A percentile compares a stretch with the other conserved stretches of the same genome.
phyloP scores from a whole-genome alignment of 1,140 invertebrate genomes.

The Heliconius eleuchia region DNA sequence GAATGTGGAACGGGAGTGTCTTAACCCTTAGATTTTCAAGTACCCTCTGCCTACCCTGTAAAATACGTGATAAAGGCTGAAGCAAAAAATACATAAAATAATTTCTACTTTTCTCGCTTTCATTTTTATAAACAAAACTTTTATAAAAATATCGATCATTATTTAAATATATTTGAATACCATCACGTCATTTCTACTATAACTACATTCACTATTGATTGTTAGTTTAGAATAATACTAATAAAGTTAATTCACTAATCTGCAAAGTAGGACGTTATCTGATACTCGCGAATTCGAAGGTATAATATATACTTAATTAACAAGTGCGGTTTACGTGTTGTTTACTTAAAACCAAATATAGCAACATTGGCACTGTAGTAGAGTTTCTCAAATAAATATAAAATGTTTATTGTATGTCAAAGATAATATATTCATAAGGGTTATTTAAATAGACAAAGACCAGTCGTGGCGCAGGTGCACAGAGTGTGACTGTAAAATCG shows the following conservation, averaged over 20 bases:
- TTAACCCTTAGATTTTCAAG: too few species aligned
- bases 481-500: too few species aligned
- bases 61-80: too few species aligned
- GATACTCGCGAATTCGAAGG: neutral
- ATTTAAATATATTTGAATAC: neutral
- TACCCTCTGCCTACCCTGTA: too few species aligned
- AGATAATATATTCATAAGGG: neutral
- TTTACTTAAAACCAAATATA: conserved; percentile 13
- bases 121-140: neutral
- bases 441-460: neutral
- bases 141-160: neutral
- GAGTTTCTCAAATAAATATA: neutral
- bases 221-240: neutral
- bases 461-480: too few species aligned
- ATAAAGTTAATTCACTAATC: neutral
- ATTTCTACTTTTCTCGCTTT: too few species aligned
- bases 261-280: conserved; percentile 15
- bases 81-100: too few species aligned
- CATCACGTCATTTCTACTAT: too few species aligned
- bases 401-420: neutral
- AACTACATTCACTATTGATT: neutral
- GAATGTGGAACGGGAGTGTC: too few species aligned
- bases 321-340: neutral
- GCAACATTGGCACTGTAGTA: neutral
- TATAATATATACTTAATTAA: conserved; percentile 14